Evolutionary conservation across 2,888 invertebrate genomes (phyloP).

Genomic region (Eristalinus sepulchralis): DNA sequence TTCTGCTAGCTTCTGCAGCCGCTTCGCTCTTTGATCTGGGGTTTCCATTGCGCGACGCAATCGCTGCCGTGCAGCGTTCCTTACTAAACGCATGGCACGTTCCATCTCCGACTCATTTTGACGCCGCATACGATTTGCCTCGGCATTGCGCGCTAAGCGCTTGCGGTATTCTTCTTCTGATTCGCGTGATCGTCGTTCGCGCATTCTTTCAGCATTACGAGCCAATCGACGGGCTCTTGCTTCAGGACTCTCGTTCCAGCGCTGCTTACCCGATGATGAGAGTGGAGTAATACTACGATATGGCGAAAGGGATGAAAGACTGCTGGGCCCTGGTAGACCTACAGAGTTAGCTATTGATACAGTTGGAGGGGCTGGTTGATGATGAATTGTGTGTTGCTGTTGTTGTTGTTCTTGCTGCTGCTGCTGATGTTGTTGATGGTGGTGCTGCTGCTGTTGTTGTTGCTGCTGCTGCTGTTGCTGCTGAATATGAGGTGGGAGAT

Average conservation of each 20-base stretch:
- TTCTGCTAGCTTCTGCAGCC: slow-evolving; percentile 79
- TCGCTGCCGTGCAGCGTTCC: slow-evolving; percentile 80
- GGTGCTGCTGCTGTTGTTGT: slow-evolving; percentile 72
- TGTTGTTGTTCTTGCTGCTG: slow-evolving; percentile 74
- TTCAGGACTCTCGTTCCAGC: slow-evolving; percentile 81
- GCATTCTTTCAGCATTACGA: slow-evolving; percentile 81
- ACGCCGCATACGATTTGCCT: slow-evolving; percentile 80
- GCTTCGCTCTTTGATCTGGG: slow-evolving; percentile 78
- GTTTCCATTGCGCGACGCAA: slow-evolving; percentile 80
- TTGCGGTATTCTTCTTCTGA: slow-evolving; percentile 80
- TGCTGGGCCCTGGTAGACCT: slow-evolving; percentile 57
- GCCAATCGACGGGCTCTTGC: slow-evolving; percentile 80
- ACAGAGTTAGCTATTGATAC: slow-evolving; percentile 46
- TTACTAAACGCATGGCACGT: slow-evolving; percentile 80
- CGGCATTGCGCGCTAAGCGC: slow-evolving; percentile 79
- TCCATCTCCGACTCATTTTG: slow-evolving; percentile 80
- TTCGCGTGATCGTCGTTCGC: slow-evolving; percentile 80
- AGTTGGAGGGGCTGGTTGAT: slow-evolving; percentile 14
- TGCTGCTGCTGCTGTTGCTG: slow-evolving; percentile 72
- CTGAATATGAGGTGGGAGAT: slow-evolving; percentile 63
- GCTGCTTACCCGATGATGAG: slow-evolving; percentile 74
- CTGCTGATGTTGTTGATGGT: slow-evolving; percentile 75
- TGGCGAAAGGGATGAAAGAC: slow-evolving; percentile 65
- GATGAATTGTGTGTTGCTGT: slow-evolving; percentile 70
- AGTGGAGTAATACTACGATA: slow-evolving; percentile 70